phyloP scores from a whole-genome alignment of 2,113 vertebrate genomes.

The Psammodynastes pulverulentus region DNA sequence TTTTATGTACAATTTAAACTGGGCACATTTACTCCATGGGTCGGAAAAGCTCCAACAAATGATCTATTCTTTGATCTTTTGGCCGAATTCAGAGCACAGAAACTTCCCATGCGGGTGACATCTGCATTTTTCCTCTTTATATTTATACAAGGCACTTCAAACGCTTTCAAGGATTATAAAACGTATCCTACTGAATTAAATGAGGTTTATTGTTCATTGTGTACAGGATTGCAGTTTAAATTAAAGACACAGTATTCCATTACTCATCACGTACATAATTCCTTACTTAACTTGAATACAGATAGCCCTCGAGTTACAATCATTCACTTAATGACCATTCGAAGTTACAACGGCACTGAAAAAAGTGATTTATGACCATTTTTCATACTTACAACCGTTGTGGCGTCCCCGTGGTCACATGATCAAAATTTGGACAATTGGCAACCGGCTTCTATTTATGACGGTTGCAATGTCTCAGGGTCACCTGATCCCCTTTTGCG shows the following conservation, averaged over 20 bases:
- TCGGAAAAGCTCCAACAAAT: neutral
- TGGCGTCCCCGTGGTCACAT: neutral
- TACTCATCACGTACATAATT: neutral
- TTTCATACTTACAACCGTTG: neutral
- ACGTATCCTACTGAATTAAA: neutral
- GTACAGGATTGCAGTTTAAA: neutral
- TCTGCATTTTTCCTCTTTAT: neutral
- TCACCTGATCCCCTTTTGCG: neutral
- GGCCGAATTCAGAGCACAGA: neutral
- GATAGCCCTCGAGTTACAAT: neutral
- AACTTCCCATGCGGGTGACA: neutral
- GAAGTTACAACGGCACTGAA: neutral
- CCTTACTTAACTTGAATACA: neutral
- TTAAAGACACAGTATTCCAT: neutral
- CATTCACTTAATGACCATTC: neutral
- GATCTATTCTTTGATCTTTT: neutral
- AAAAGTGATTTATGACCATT: neutral
- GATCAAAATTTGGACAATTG: neutral
- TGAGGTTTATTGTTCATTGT: neutral
- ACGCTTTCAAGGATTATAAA: neutral
- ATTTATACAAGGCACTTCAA: neutral
- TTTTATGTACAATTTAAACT: neutral
- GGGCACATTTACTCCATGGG: neutral
- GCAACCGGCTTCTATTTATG: neutral
- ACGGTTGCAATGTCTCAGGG: neutral